A percentile compares a stretch with the other conserved stretches of the same genome.
phyloP scores from a whole-genome alignment of 2,888 invertebrate genomes.

The Platycheirus albimanus region DNA sequence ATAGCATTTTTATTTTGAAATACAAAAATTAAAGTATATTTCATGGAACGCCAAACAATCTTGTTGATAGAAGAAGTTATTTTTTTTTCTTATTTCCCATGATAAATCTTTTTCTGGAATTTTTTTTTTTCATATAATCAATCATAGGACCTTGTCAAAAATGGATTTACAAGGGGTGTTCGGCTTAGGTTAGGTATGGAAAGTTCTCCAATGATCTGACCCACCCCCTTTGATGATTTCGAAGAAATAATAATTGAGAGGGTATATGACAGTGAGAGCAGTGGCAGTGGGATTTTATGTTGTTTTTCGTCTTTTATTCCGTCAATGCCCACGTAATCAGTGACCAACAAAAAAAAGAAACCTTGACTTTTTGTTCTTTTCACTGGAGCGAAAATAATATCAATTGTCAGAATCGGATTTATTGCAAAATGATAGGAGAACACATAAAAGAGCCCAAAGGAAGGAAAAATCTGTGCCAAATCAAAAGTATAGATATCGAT shows the following conservation, averaged over 20 bases:
- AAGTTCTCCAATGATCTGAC: not conserved
- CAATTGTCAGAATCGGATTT: not conserved
- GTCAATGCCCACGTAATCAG: not conserved
- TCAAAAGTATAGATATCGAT: conserved; percentile 23
- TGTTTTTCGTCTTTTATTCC: not conserved
- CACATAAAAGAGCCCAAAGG: not conserved
- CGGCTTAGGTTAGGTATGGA: not conserved
- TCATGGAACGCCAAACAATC: not conserved
- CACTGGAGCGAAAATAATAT: not conserved
- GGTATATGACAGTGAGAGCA: not conserved
- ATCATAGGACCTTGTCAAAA: not conserved
- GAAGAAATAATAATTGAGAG: not conserved
- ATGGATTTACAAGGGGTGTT: not conserved
- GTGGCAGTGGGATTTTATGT: not conserved
- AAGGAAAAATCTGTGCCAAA: not conserved
- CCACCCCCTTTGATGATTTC: not conserved
- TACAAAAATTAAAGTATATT: not conserved
- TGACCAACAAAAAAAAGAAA: not conserved
- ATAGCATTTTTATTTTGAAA: not conserved
- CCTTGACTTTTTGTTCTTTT: conserved; percentile 7
- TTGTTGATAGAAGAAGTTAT: not conserved
- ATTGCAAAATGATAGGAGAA: not conserved
- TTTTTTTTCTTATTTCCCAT: not conserved
- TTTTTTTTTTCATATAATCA: not conserved
- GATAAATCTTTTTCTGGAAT: not conserved